Base-by-base conservation (phyloP, 2,113 vertebrate species). In the Silurus asotus region DNA sequence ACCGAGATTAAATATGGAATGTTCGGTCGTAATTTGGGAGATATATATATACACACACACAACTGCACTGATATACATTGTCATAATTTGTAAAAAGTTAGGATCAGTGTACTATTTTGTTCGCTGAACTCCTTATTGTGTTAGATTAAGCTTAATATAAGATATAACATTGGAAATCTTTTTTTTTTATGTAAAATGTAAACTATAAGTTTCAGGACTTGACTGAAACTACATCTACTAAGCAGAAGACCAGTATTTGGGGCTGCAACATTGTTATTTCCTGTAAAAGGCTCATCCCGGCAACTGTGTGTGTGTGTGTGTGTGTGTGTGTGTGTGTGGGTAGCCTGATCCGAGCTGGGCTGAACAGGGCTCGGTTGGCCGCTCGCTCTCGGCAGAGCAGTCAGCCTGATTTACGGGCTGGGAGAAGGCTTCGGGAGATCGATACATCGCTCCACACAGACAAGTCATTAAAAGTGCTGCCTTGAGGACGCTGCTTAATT, bases 401-500 rank as follows among this genome's bases (percentile, higher is more conserved):
- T 87, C 85, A 76, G 61, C 69, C 87, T 87, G 87, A 90, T 87
- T 88, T 84, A 87, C 89, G 25, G 86, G 64, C 51, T 81, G 74
- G 25, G 69, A 76, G 81, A 88, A 87, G 81, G 86, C 76, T 84
- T 67, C 53, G 87, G 37, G 84, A 90, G 56, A 84, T 92, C 91
- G 90, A 92, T 92, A 92, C 77, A 85, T 91, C 69, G 89, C 87
- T 89, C 86, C 82, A 79, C 56, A 84, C 93, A 89, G 88, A 51
- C 90, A 90, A 88, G 88, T 92, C 90, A 93, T 94, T 92, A 92
- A 91, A 83, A 89, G 61, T 61, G 86, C 86, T 56, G 87, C 88
- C 83, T 89, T 82, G 90, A 91, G 91, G 91, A 93, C 92, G 85
- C 86, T 91, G 86, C 90, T 92, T 92, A 92, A 94, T 94, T 91